Evolutionary conservation across 2,888 invertebrate genomes (phyloP).

Genomic region (Melolontha melolontha): DNA sequence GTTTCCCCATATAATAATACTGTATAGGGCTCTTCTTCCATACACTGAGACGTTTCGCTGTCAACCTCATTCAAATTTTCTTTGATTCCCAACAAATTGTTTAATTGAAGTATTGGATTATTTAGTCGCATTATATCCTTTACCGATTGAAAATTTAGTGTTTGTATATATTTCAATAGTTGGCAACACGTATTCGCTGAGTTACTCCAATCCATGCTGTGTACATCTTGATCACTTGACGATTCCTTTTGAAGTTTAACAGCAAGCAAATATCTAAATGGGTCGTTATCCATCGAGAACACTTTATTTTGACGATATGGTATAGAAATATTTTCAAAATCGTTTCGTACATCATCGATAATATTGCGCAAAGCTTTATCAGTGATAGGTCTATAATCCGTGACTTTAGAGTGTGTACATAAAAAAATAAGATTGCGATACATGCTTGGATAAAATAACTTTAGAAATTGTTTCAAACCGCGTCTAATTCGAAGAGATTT

Average conservation of each 20-base stretch:
- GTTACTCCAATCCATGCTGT: neutral
- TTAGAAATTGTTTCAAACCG: slow-evolving; percentile 3
- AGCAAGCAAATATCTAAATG: slow-evolving; percentile 17
- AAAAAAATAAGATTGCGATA: slow-evolving; percentile 1
- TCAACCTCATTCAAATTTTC: neutral
- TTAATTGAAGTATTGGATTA: too few relatives aligned
- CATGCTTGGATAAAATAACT: neutral
- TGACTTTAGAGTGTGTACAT: slow-evolving; percentile 2
- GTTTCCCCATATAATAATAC: slow-evolving; percentile 17
- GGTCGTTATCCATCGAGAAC: slow-evolving; percentile 7
- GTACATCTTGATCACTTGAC: neutral
- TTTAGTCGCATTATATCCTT: neutral
- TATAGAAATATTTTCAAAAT: neutral
- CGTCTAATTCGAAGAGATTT: neutral
- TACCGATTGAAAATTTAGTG: neutral
- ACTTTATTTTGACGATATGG: neutral
- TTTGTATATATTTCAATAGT: neutral
- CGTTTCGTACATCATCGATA: neutral
- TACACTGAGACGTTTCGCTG: too few relatives aligned
- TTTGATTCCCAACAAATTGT: neutral
- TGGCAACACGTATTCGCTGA: neutral
- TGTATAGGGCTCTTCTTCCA: too few relatives aligned
- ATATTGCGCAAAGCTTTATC: neutral
- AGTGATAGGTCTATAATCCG: neutral
- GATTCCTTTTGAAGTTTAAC: slow-evolving; percentile 13